Conservation (phyloP, 2,797 vertebrate species). For the Labeo calbasu region DNA sequence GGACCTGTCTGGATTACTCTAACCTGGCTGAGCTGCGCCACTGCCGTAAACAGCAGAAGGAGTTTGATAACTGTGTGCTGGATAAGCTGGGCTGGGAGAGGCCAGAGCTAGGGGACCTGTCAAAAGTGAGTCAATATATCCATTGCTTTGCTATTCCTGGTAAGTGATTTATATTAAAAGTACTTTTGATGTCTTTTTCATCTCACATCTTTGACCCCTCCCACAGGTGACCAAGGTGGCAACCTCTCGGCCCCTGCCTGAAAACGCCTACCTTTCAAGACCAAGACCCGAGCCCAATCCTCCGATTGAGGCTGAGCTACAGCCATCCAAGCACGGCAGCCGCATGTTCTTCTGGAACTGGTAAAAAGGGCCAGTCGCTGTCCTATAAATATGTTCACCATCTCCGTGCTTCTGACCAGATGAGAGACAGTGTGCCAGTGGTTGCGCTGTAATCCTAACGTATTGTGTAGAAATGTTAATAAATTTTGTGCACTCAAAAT, state of each 20-base stretch:
- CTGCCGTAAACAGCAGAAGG: conserved; percentile 88
- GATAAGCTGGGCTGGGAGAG: conserved; percentile 95
- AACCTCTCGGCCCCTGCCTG: conserved; percentile 86
- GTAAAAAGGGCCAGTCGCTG: conserved; percentile 68
- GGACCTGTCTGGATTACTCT: conserved; percentile 92
- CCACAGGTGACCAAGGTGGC: conserved; percentile 95
- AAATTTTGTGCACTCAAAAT: conserved; percentile 62
- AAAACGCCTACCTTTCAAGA: conserved; percentile 90
- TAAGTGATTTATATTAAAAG: background rate
- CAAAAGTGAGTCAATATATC: conserved; percentile 84
- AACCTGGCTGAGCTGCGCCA: conserved; percentile 79
- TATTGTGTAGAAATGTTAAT: conserved; percentile 72
- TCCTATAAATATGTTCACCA: conserved; percentile 13
- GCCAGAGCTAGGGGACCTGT: conserved; percentile 90
- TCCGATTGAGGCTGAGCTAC: conserved; percentile 81
- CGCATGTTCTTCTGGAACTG: conserved; percentile 89
- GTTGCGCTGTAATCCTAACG: conserved; percentile 59
- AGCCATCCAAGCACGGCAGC: conserved; percentile 86
- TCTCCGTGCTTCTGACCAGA: conserved; percentile 47
- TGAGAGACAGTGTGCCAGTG: conserved; percentile 54
- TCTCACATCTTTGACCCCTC: background rate
- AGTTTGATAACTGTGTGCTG: conserved; percentile 91
- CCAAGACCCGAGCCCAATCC: conserved; percentile 87
- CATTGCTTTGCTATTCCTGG: background rate
- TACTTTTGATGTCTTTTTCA: background rate